Percentiles rank a stretch among this genome's conserved stretches.
Evolutionary conservation across 2,797 vertebrate species (phyloP).

Genomic region (Natrix natrix): DNA sequence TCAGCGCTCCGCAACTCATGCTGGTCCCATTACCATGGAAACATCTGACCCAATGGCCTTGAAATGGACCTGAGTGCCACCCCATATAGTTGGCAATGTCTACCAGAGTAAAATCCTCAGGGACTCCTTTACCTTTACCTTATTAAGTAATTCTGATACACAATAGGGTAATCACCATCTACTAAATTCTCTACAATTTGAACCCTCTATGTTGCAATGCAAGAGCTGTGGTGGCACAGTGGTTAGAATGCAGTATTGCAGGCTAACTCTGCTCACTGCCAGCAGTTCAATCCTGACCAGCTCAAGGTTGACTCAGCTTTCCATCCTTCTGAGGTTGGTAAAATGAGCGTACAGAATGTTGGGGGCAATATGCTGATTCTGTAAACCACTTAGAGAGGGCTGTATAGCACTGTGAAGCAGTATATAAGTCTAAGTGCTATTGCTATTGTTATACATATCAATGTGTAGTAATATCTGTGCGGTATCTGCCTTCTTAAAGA

Average conservation of each 20-base stretch:
- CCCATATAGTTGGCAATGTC: neutral
- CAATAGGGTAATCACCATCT: neutral
- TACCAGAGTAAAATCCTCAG: no score
- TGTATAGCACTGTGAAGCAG: neutral
- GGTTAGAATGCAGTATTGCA: neutral
- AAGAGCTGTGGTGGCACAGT: neutral
- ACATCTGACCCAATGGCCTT: neutral
- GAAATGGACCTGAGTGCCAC: neutral
- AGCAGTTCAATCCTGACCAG: no score
- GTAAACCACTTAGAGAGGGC: neutral
- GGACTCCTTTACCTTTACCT: neutral
- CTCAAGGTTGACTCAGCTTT: neutral
- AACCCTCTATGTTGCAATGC: neutral
- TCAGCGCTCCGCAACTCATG: neutral
- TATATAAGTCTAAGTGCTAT: neutral
- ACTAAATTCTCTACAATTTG: neutral
- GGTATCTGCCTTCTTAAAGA: neutral
- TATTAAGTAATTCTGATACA: neutral
- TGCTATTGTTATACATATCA: neutral
- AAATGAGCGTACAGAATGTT: neutral
- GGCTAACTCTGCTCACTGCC: no score
- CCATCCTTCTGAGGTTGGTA: neutral
- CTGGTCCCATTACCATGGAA: neutral
- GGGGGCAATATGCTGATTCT: neutral
- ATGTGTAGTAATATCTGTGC: neutral